A percentile compares a stretch with the other conserved stretches of the same genome.
phyloP scores from a whole-genome alignment of 1,140 invertebrate genomes.

The Drosophila repletoides region DNA sequence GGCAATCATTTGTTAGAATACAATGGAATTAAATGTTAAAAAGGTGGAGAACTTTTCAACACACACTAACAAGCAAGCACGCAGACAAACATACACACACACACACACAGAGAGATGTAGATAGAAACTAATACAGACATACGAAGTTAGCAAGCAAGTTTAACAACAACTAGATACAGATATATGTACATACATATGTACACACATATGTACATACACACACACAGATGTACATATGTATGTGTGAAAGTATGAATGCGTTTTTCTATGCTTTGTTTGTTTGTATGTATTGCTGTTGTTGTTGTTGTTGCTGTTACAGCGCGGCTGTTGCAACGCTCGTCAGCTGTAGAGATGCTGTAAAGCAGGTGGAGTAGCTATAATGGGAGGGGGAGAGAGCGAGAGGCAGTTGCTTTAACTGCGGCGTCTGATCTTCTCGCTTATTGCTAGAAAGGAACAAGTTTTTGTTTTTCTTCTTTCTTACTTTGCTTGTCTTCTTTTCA shows the following conservation, averaged over 20 bases:
- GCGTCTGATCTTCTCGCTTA: conserved; percentile 42
- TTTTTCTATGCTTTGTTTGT: conserved; percentile 31
- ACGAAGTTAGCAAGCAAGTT: conserved; percentile 35
- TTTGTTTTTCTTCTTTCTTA: conserved; percentile 7
- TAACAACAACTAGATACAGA: conserved; percentile 28
- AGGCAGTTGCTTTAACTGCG: too few species aligned
- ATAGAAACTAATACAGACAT: background rate
- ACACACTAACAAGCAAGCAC: conserved; percentile 2
- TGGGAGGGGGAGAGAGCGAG: background rate
- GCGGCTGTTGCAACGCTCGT: conserved; percentile 22
- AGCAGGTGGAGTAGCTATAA: conserved; percentile 18
- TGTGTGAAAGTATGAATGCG: conserved; percentile 36
- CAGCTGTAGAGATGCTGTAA: conserved; percentile 23
- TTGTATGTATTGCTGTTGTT: conserved; percentile 9
- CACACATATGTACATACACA: too few species aligned
- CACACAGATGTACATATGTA: background rate
- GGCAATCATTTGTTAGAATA: conserved; percentile 43
- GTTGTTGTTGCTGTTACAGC: conserved; percentile 1
- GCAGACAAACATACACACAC: conserved; percentile 1
- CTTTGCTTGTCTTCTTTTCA: background rate
- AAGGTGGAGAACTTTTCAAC: conserved; percentile 22
- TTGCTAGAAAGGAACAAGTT: conserved; percentile 56
- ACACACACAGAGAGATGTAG: background rate
- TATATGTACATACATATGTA: background rate
- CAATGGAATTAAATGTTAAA: conserved; percentile 45